Base-by-base conservation (phyloP, 1,140 invertebrate species). In the Trichonephila clavata region DNA sequence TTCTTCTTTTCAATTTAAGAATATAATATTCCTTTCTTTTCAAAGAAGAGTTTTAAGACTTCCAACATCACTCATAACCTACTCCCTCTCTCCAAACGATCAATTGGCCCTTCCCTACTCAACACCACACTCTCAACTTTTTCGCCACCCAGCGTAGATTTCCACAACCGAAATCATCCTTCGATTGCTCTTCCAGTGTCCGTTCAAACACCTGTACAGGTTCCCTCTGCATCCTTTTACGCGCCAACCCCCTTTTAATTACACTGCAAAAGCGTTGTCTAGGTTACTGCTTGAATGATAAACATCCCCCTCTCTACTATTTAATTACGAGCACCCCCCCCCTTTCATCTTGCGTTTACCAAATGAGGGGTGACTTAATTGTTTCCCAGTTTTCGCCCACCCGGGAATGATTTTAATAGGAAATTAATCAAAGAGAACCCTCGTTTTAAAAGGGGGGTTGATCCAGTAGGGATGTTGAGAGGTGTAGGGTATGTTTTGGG, bases 351-450 rank as follows among this genome's bases (percentile, higher is more conserved):
- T 27, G 71, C 27, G 71, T 20, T 16, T 32, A 80, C 39, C 27
- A 80, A 43, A 32, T 27, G 71, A 80, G 71, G 21, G 71, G 71
- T 80, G 71, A 32, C 39, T 80, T 80, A 80, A 80, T 80, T 80
- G 71, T 80, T 80, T 80, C 71, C 71, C 27, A 14, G 16, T 6
- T 16, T 32, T 24, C 21, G 2, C 71, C 18, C 39, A 20, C 2
- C 39, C 39, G 27, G n/a, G 71, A 24, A 80, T 32, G 71, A 32
- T 24, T 80, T 80, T 80, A 80, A 80, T 80, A 43, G 71, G 71
- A 80, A 80, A 80, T 80, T 80, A 80, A 80, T 80, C 27, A 80
- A 20, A 7, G 61, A 63, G 61, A 50, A 50, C 61, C 21, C 61
- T 63, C 61, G 61, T 63, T 63, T 63, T 63, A 63, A 63, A 63